Conservation (phyloP, 1,140 invertebrate species). For the Neodiprion pinetum region DNA sequence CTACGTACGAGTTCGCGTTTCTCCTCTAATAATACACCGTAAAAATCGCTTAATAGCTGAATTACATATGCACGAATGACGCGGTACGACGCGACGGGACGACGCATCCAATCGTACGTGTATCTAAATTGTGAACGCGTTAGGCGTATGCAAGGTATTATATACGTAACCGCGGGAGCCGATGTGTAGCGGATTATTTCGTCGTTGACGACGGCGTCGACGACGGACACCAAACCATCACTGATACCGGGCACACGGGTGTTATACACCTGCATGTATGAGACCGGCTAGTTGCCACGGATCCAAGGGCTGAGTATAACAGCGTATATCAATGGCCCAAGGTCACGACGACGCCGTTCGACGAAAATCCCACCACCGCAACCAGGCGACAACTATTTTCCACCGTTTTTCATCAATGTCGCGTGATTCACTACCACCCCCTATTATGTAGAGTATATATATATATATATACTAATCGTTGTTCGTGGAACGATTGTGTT, state of each 20-base stretch:
- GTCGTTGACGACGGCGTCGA: not conserved
- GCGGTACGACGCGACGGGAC: not conserved
- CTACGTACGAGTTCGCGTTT: too few relatives aligned
- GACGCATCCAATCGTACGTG: not conserved
- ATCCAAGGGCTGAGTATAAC: not conserved
- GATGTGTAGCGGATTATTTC: not conserved
- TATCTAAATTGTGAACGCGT: not conserved
- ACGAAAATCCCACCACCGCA: not conserved
- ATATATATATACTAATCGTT: too few relatives aligned
- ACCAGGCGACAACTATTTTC: too few relatives aligned
- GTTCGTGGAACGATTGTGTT: too few relatives aligned
- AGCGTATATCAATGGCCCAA: conserved; percentile 1
- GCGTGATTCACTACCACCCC: too few relatives aligned
- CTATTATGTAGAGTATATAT: too few relatives aligned
- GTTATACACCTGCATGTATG: not conserved
- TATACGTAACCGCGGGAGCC: not conserved
- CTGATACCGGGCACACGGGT: not conserved
- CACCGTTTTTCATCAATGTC: too few relatives aligned
- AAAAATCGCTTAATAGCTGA: too few relatives aligned
- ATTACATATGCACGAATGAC: too few relatives aligned
- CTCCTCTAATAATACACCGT: too few relatives aligned
- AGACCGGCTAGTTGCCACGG: not conserved
- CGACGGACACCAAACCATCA: not conserved
- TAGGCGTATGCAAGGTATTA: not conserved
- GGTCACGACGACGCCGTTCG: not conserved